Percentiles rank a stretch among this genome's conserved stretches.
phyloP scores from a whole-genome alignment of 2,113 vertebrate species.

The Gallinago undulata region DNA sequence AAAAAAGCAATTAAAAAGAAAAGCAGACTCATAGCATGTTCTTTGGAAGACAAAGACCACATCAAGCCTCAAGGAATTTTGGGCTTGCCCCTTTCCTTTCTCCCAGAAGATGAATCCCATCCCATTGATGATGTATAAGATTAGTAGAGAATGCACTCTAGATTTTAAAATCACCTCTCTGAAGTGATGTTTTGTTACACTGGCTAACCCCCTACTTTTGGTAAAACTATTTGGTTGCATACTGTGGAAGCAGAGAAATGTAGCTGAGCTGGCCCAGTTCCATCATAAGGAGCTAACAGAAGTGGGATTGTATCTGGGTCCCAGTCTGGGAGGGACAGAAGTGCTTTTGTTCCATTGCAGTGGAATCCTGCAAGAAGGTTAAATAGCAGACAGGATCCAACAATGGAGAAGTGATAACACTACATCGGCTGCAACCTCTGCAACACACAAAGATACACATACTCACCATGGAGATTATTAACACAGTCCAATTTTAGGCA shows the following conservation, averaged over 20 bases:
- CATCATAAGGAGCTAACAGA: slow-evolving; percentile 10
- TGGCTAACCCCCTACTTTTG: not conserved
- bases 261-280: slow-evolving; percentile 6
- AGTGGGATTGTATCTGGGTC: not conserved
- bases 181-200: not conserved
- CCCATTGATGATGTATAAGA: not conserved
- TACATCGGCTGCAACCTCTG: not conserved
- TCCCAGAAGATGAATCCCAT: not conserved
- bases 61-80: not conserved
- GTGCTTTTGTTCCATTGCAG: slow-evolving; percentile 2
- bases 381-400: not conserved
- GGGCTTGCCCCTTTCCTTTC: not conserved
- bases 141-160: not conserved
- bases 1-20: not conserved
- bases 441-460: not conserved
- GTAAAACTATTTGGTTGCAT: not conserved
- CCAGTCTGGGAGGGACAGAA: not conserved
- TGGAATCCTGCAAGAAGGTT: not conserved
- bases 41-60: not conserved
- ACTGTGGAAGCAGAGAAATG: not conserved
- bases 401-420: not conserved
- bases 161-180: not conserved
- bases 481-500: not conserved
- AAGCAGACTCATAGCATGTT: not conserved
- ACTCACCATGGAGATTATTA: not conserved